phyloP scores from a whole-genome alignment of 1,140 invertebrate species.

The Notospermus geniculatus region DNA sequence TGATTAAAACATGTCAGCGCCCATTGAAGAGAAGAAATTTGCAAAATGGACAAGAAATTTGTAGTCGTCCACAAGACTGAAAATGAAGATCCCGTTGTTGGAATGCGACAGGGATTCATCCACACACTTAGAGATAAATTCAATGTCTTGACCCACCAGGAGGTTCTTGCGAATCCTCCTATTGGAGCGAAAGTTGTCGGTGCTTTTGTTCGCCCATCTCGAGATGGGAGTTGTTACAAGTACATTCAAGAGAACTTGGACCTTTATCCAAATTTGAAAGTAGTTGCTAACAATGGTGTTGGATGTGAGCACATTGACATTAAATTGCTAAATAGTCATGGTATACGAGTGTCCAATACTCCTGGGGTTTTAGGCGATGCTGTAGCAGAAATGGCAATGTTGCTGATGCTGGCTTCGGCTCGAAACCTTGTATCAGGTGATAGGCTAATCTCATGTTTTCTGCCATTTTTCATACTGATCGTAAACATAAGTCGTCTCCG shows the following conservation, averaged over 20 bases:
- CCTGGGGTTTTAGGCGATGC: conserved; percentile 15
- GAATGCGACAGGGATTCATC: background rate
- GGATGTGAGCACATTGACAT: conserved; percentile 14
- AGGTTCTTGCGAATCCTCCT: conserved; percentile 5
- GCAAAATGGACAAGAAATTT: too few relatives aligned
- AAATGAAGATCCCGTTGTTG: conserved; percentile 3
- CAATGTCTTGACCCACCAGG: background rate
- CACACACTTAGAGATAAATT: background rate
- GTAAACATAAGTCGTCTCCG: too few relatives aligned
- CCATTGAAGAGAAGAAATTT: too few relatives aligned
- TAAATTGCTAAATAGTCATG: conserved; percentile 3
- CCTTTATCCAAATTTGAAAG: conserved; percentile 9
- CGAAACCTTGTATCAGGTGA: conserved; percentile 19
- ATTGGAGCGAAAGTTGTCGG: conserved; percentile 2
- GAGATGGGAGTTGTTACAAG: background rate
- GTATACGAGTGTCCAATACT: conserved; percentile 9
- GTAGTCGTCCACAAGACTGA: background rate
- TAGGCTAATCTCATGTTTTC: too few relatives aligned
- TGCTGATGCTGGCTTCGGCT: conserved; percentile 20
- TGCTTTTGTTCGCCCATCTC: background rate
- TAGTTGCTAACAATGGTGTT: conserved; percentile 13
- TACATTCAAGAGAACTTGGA: background rate
- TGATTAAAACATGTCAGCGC: too few relatives aligned
- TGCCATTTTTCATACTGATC: too few relatives aligned
- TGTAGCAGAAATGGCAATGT: conserved; percentile 21